Base-by-base conservation (phyloP, 2,888 invertebrate genomes). In the Chrysina gloriosa region DNA sequence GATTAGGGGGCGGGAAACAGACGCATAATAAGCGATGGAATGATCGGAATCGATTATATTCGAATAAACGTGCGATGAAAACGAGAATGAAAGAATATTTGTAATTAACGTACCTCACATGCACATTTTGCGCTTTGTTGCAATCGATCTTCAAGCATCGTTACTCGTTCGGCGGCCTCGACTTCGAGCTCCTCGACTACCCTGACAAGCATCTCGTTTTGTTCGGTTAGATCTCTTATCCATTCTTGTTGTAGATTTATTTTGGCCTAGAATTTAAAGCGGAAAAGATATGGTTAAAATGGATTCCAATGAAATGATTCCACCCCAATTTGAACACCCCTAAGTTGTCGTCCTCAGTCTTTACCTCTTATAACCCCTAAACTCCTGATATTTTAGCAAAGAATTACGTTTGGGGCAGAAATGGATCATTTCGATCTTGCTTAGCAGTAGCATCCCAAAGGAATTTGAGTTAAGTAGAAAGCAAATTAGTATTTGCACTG, bases 121-220 rank as follows among this genome's bases (percentile, higher is more conserved):
- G 86, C 83, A 9, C 84, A 84, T 67, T 79, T 77, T 0, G 80
- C 79, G 71, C 77, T 81, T 63, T 84, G 82, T 45, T 82, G 80
- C 63, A 88, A 79, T 75, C 86, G 86, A 48, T 85, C 84, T 76
- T 87, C 86, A 36, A 89, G 78, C 67, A 86, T 76, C 70, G 85
- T 80, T 19, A 91, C 86, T 73, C 88, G 84, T 56, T 85, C 81
- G 16, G 87, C 87, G 52, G 90, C 89, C 74, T 91, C 90, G 21
- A 83, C 79, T 80, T 92, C 92, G 74, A 92, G 78, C 75, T 91
- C 90, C 77, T 89, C 88, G 1, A 92, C 89, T 1, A 89, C 88
- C 65, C 85, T 85, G 58, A 88, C 88, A 74, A 92, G 83, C 83
- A 90, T 85, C 47, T 86, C 83, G 81, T 92, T 92, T 83, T 92